phyloP scores from a whole-genome alignment of 2,888 invertebrate genomes.

The Nephrotoma guestfalica region DNA sequence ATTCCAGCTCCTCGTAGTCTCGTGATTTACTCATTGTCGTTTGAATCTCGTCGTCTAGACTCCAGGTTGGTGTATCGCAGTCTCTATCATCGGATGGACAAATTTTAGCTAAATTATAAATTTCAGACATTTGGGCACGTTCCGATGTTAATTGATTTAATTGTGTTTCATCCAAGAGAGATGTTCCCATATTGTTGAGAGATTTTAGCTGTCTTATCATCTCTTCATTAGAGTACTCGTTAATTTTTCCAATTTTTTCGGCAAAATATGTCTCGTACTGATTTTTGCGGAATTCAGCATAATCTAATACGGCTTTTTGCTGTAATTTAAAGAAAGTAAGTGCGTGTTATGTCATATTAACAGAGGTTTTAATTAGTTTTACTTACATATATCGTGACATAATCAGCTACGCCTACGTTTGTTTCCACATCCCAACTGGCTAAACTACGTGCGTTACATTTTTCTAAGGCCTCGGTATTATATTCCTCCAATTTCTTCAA shows the following conservation, averaged over 20 bases:
- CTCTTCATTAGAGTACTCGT: constrained; percentile 25
- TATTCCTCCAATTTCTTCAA: not conserved
- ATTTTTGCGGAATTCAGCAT: constrained; percentile 27
- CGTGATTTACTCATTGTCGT: constrained; percentile 42
- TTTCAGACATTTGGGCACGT: constrained; percentile 19
- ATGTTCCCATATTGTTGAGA: constrained; percentile 33
- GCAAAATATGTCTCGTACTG: constrained; percentile 29
- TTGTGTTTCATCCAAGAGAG: constrained; percentile 30
- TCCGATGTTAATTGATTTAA: constrained; percentile 23
- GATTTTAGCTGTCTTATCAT: constrained; percentile 32
- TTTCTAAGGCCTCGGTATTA: not conserved
- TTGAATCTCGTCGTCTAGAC: not conserved
- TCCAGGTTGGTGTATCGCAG: constrained; percentile 13
- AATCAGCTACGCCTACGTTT: constrained; percentile 17
- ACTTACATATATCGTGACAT: constrained; percentile 11
- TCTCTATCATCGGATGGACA: constrained; percentile 19
- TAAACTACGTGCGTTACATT: constrained; percentile 2
- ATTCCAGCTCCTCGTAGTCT: constrained; percentile 59
- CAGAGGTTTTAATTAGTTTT: not conserved
- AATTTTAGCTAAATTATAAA: constrained; percentile 25
- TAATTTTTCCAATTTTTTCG: constrained; percentile 18
- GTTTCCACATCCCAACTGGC: constrained; percentile 8
- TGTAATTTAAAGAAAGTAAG: not conserved
- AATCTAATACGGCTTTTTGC: not conserved
- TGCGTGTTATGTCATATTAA: not conserved